Percentiles rank a stretch among this genome's conserved stretches.
Evolutionary conservation across 2,113 vertebrate genomes (phyloP).

Genomic region (Engraulis encrasicolus): DNA sequence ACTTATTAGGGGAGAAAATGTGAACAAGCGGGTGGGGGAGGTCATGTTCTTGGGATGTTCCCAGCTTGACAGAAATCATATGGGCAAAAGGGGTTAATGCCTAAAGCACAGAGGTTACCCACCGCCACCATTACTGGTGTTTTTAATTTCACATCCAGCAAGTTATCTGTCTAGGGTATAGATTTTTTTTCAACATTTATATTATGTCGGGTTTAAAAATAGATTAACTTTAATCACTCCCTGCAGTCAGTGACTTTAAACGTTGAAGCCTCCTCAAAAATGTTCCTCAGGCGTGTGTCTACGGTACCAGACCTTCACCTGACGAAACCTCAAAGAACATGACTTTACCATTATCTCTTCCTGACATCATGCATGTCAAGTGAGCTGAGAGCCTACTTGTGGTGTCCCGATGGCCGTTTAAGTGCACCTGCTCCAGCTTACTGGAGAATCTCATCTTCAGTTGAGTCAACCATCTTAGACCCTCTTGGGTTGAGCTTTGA

Average conservation of each 20-base stretch:
- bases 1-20: not conserved
- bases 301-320: not conserved
- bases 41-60: not conserved
- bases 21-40: not conserved
- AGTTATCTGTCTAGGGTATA: not conserved
- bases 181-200: not conserved
- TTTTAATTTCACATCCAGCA: not conserved
- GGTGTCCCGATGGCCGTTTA: not conserved
- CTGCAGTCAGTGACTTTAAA: not conserved
- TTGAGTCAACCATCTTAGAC: no score
- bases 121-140: not conserved
- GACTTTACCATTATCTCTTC: not conserved
- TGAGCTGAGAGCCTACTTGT: not conserved
- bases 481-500: not conserved
- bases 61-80: slow-evolving; percentile 9
- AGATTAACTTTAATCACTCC: not conserved
- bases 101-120: not conserved
- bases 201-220: not conserved
- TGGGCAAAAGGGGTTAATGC: slow-evolving; percentile 2
- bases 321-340: not conserved
- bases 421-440: not conserved
- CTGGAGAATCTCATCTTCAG: not conserved
- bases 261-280: not conserved
- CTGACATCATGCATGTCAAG: not conserved
- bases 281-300: no score